Conservation (phyloP, 2,888 invertebrate genomes). For the Pocota personata region DNA sequence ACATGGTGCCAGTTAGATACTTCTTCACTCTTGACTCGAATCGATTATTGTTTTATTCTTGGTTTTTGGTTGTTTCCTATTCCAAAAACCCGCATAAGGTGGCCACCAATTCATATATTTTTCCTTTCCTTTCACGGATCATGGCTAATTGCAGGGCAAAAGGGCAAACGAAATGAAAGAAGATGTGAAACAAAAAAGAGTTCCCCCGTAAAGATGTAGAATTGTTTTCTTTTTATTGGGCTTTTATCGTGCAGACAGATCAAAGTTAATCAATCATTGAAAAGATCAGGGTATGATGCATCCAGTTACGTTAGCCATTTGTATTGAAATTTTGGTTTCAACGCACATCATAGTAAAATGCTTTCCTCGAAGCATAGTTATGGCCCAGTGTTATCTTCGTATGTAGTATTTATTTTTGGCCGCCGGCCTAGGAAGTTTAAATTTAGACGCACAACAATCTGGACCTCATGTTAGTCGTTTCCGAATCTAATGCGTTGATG, state of each 20-base stretch:
- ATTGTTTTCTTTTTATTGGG: conserved; percentile 25
- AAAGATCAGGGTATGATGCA: background rate
- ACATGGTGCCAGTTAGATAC: conserved; percentile 35
- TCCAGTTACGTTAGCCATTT: conserved; percentile 14
- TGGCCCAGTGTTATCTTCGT: background rate
- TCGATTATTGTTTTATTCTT: background rate
- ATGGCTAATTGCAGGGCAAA: conserved; percentile 45
- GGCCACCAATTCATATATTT: conserved; percentile 8
- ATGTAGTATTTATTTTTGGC: conserved; percentile 29
- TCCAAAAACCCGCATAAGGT: conserved; percentile 42
- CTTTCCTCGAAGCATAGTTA: background rate
- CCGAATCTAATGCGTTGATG: background rate
- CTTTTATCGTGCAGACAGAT: conserved; percentile 39
- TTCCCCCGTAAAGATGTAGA: background rate
- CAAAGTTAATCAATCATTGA: conserved; percentile 49
- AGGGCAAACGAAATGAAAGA: conserved; percentile 8
- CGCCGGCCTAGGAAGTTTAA: conserved; percentile 12
- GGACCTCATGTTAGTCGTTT: conserved; percentile 3
- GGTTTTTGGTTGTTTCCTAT: background rate
- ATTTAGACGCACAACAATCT: conserved; percentile 24
- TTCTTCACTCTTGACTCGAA: background rate
- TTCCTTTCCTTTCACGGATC: background rate
- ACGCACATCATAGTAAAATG: background rate
- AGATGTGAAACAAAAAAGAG: background rate
- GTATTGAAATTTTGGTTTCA: background rate